Conservation (phyloP, 2,113 vertebrate species). For the Hippopotamus amphibius region DNA sequence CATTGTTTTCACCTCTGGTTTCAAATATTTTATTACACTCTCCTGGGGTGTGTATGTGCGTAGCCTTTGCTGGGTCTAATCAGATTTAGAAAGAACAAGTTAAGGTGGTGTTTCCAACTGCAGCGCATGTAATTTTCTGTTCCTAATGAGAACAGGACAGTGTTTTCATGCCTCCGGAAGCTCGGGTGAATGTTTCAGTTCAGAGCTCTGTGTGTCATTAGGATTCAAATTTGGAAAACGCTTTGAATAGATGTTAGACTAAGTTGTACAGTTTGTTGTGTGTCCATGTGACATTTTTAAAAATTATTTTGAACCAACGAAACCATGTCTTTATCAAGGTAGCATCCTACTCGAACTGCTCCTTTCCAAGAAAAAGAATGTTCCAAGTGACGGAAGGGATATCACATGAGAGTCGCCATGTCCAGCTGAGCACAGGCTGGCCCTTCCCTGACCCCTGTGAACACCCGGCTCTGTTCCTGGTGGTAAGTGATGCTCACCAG, state of each 20-base stretch:
- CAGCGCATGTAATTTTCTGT: background rate
- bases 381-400: background rate
- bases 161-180: background rate
- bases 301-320: slow-evolving; percentile 15
- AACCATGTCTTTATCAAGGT: background rate
- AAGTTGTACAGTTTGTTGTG: background rate
- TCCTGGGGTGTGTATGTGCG: too few relatives aligned
- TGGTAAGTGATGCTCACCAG: background rate
- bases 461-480: background rate
- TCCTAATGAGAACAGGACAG: background rate
- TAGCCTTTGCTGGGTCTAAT: background rate
- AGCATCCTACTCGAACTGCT: slow-evolving; percentile 3
- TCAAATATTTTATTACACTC: background rate
- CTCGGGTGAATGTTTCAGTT: background rate
- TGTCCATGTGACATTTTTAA: background rate
- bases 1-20: background rate
- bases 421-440: background rate
- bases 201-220: background rate
- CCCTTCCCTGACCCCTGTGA: background rate
- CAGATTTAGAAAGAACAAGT: background rate
- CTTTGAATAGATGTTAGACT: background rate
- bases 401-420: background rate
- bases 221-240: slow-evolving; percentile 10
- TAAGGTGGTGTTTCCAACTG: background rate
- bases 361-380: background rate